Evolutionary conservation across 1,140 invertebrate species (phyloP).

Genomic region (Danaus plexippus): DNA sequence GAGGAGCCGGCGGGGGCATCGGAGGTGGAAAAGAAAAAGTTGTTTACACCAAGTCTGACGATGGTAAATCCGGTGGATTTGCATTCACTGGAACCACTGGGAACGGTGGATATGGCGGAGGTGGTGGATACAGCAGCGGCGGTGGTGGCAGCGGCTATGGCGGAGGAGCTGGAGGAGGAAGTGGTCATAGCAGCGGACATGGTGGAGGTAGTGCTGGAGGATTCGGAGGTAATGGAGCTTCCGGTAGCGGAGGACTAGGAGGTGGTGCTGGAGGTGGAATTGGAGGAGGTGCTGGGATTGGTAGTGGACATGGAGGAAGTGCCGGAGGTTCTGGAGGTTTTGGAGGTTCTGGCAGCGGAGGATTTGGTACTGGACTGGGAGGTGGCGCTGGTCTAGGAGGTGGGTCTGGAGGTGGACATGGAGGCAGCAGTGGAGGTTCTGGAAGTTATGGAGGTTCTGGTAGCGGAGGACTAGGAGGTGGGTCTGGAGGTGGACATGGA

Average conservation of each 20-base stretch:
- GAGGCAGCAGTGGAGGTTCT: conserved; percentile 19
- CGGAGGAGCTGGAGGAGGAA: conserved; percentile 26
- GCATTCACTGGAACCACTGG: conserved; percentile 35
- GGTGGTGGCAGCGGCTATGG: conserved; percentile 25
- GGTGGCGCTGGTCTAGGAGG: conserved; percentile 12
- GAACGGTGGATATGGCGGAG: conserved; percentile 27
- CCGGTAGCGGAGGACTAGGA: conserved; percentile 7
- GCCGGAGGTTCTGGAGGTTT: conserved; percentile 18
- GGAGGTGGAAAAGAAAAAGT: conserved; percentile 32
- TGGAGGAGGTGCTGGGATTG: conserved; percentile 16
- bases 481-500: conserved; percentile 27
- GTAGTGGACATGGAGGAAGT: conserved; percentile 18
- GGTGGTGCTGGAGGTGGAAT: not conserved
- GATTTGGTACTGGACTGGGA: conserved; percentile 8
- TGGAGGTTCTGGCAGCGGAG: conserved; percentile 7
- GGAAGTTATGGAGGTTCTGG: conserved; percentile 20
- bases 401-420: conserved; percentile 16
- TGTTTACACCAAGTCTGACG: conserved; percentile 36
- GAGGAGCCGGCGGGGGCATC: conserved; percentile 40
- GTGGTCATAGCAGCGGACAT: no score
- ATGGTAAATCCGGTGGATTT: conserved; percentile 48
- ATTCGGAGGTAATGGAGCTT: conserved; percentile 7
- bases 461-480: conserved; percentile 20
- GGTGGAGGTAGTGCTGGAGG: conserved; percentile 8
- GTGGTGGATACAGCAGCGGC: conserved; percentile 25